Percentiles rank a stretch among this genome's conserved stretches.
Conservation (phyloP, 1,140 invertebrate species). For the Drosophila oshimai region DNA sequence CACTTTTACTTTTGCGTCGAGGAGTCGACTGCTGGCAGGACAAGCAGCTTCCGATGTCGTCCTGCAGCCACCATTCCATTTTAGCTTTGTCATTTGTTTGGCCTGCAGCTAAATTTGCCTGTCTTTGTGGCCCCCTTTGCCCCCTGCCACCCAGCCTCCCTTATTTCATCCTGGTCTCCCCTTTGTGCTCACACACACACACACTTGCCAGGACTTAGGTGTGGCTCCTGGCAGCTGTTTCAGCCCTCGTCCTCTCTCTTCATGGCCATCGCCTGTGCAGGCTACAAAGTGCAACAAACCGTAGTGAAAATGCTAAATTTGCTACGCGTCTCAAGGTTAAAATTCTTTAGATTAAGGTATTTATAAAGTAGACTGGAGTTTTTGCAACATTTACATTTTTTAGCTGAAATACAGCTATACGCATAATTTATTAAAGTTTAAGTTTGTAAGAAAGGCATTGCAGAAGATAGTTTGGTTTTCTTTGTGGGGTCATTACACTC, state of each 20-base stretch:
- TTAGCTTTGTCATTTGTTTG: conserved; percentile 76
- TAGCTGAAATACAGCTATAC: too few relatives aligned
- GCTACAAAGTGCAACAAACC: conserved; percentile 77
- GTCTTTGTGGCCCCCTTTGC: conserved; percentile 31
- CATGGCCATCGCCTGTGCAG: too few relatives aligned
- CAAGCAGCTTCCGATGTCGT: conserved; percentile 68
- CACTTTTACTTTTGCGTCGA: conserved; percentile 73
- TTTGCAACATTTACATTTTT: background rate
- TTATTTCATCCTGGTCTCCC: conserved; percentile 16
- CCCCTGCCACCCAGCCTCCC: background rate
- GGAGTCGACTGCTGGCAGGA: conserved; percentile 60
- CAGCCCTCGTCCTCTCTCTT: conserved; percentile 5
- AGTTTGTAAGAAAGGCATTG: too few relatives aligned
- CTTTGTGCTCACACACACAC: conserved; percentile 15
- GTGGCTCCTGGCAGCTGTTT: conserved; percentile 75
- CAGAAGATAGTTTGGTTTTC: too few relatives aligned
- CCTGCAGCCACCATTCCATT: conserved; percentile 21
- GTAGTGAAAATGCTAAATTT: conserved; percentile 66
- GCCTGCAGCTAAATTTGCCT: conserved; percentile 79
- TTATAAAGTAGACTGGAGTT: background rate
- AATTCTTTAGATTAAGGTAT: background rate
- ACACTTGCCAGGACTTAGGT: conserved; percentile 59
- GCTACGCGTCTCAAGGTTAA: conserved; percentile 9
- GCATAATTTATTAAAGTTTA: too few relatives aligned
- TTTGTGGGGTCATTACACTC: too few relatives aligned